Base-by-base conservation (phyloP, 2,797 vertebrate species). In the Cottoperca gobio region DNA sequence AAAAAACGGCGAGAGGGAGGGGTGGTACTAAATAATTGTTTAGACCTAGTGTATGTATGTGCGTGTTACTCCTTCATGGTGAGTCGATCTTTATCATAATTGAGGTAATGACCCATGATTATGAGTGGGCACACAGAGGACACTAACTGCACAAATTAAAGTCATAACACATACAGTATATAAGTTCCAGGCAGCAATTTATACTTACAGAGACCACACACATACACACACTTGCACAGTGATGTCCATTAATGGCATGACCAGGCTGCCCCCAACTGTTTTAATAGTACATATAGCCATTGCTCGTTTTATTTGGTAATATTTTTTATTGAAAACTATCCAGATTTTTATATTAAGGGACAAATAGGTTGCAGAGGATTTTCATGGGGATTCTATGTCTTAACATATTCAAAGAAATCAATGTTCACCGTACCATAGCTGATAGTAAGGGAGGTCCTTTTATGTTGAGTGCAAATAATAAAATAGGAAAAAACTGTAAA, bases 21-120 rank as follows among this genome's bases (percentile, higher is more conserved):
- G 53, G 14, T 40, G 39, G 23, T 37, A 24, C 53, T 45, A 7
- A n/a, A 50, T 8, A 45, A n/a, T 35, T 50, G 48, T 42, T 59
- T 67, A 31, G 21, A 40, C 13, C 12, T 7, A n/a, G 42, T 78
- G 43, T 73, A 37, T 73, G 40, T 37, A 48, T 73, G 37, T 45
- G 21, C 48, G 28, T 46, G 9, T 55, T 40, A 31, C n/a, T 66
- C 21, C 28, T 37, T 39, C 46, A 33, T 16, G 14, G 13, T 68
- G 46, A 62, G 26, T 31, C 17, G 14, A 57, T 48, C 62, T 31
- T 75, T 65, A 70, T 26, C 31, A 57, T 81, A 66, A 84, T 68
- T 46, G 55, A 81, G 39, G 33, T 74, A 84, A 83, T 84, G 65
- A 59, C 61, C 79, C 74, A 42, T 72, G 40, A 59, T 82, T 78